A percentile compares a stretch with the other conserved stretches of the same genome.
phyloP scores from a whole-genome alignment of 2,113 vertebrate genomes.

The Anguilla rostrata region DNA sequence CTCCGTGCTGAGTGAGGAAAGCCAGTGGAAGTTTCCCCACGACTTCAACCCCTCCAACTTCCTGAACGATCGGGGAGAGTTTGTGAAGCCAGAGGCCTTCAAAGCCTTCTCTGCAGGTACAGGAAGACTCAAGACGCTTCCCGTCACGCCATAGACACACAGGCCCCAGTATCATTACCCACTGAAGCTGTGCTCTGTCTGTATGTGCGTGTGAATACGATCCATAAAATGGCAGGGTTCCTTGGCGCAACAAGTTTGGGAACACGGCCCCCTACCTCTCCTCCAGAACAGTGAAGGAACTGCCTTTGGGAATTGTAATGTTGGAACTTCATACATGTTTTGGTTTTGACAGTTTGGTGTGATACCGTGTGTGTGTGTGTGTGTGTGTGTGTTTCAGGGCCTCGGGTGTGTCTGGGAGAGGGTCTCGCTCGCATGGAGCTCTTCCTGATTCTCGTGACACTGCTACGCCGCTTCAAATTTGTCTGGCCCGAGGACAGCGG shows the following conservation, averaged over 20 bases:
- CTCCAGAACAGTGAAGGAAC: not conserved
- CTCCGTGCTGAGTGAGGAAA: conserved; percentile 70
- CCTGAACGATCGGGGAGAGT: conserved; percentile 60
- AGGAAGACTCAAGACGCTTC: no score
- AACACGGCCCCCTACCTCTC: not conserved
- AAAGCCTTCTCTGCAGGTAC: conserved; percentile 78
- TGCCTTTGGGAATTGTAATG: not conserved
- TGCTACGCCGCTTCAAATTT: conserved; percentile 44
- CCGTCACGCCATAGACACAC: no score
- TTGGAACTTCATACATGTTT: not conserved
- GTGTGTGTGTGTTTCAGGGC: conserved; percentile 26
- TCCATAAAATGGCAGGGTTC: no score
- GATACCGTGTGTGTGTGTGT: not conserved
- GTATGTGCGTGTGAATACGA: no score
- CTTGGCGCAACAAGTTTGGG: no score
- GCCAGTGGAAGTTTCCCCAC: conserved; percentile 63
- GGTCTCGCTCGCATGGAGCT: conserved; percentile 41
- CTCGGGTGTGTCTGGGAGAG: conserved; percentile 39
- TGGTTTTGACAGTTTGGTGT: not conserved
- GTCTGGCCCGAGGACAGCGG: conserved; percentile 44
- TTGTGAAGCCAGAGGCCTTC: conserved; percentile 72
- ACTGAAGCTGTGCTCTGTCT: no score
- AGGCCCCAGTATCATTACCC: no score
- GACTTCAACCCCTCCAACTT: conserved; percentile 70
- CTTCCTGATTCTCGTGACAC: conserved; percentile 29